These are phyloP conservation scores for Brotogeris chrysoptera DNA, from an alignment of 2,797 vertebrate species.

Conservation along the genomic window DNA sequence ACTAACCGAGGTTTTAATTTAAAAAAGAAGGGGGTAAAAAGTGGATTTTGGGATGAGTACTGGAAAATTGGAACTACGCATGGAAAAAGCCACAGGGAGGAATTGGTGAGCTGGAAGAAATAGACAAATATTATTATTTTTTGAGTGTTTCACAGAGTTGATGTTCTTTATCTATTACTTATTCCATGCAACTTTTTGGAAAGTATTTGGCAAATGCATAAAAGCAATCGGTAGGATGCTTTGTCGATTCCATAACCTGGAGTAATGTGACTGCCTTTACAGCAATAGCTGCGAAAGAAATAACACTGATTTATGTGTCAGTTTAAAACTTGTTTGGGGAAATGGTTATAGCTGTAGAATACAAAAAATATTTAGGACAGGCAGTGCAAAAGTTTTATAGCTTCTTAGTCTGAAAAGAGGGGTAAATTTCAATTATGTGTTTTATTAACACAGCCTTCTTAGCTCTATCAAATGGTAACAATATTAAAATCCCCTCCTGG, in stretches of 20 bases:
- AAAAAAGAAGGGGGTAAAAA: not conserved
- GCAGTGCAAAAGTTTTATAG: not conserved
- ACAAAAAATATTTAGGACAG: constrained; percentile 13
- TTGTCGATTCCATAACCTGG: not conserved
- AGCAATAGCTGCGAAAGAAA: not conserved
- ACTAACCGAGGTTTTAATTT: not conserved
- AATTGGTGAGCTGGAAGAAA: not conserved
- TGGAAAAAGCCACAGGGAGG: not conserved
- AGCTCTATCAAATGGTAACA: constrained; percentile 10
- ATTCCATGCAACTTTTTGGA: not conserved
- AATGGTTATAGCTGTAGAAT: not conserved
- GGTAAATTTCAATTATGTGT: constrained; percentile 6
- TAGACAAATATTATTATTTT: not conserved
- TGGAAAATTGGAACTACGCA: not conserved
- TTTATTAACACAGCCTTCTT: constrained; percentile 18
- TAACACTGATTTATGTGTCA: not conserved
- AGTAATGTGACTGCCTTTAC: not conserved
- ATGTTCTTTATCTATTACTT: not conserved
- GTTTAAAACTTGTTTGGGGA: not conserved
- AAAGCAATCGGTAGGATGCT: not conserved
- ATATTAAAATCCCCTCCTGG: constrained; percentile 18
- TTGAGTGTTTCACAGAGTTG: not conserved
- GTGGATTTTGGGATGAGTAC: not conserved
- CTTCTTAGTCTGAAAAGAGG: not conserved
- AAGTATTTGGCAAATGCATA: constrained; percentile 10